Evolutionary conservation across 2,113 vertebrate species (phyloP), one percentile per base, ranked within the genome.

Genomic region (Campylomormyrus numenius): DNA sequence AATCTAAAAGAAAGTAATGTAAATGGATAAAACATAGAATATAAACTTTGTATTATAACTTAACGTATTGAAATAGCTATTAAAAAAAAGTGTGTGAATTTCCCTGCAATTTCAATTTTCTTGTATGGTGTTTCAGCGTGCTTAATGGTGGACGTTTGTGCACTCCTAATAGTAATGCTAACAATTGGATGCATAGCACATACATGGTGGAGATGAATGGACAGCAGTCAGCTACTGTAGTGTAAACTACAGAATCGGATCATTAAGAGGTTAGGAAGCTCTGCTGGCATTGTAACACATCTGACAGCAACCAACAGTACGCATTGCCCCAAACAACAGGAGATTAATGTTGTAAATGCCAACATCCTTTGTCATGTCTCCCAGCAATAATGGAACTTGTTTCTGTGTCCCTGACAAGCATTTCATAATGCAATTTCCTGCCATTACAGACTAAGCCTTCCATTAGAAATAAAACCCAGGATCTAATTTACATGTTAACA

Each of bases 341-440:
- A 87, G 89, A 90, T 90, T 88, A 90, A 90, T 90, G 58, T 27
- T 27, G 49, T 39, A 74, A 77, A 31, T 90, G 58, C 45, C 27
- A 49, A 50, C 62, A 88, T 90, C 85, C 66, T 88, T 88, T 90
- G 85, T 90, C 89, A 87, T 90, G 89, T 88, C 89, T 90, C 85
- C 66, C 48, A 56, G 89, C 48, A 87, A 77, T 90, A 90, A 90
- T 90, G 89, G 85, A 45, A 77, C 49, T 85, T 52, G 62, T 86
- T 87, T 88, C 89, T 88, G 85, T 87, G 89, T 90, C 84, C 35
- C 46, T 10, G 58, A 85, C 85, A 90, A 90, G 77, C 85, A 87
- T 90, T 74, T 62, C 48, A 88, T 90, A 90, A 90, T 90, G 89
- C 89, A 90, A 88, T 90, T 90, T 90, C 89, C 85, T 90, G 89